These are phyloP conservation scores for Acestrorhynchus altus DNA, from an alignment of 2,797 vertebrate species.

Conservation along the genomic window DNA sequence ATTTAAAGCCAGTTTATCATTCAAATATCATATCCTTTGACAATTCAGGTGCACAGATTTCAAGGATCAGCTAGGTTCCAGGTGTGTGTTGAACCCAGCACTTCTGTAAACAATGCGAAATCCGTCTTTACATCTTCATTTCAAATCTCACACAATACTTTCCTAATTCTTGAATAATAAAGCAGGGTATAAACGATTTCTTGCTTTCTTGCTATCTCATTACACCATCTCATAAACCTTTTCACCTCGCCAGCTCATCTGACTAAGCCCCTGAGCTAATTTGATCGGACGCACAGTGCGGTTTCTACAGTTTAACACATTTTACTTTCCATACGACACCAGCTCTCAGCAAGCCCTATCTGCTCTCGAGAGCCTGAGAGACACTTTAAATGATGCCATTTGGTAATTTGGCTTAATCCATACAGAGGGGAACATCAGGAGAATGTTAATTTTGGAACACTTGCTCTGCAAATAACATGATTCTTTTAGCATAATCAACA, in stretches of 20 bases:
- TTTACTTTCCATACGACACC: conserved; percentile 32
- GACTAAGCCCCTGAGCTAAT: conserved; percentile 16
- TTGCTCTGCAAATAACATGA: conserved; percentile 22
- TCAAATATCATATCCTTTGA: no score
- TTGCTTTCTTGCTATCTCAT: conserved; percentile 23
- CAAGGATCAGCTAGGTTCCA: no score
- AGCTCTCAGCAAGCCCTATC: conserved; percentile 21
- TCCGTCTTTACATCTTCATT: not conserved
- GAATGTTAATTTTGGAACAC: conserved; percentile 33
- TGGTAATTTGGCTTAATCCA: conserved; percentile 14
- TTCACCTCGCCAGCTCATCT: not conserved
- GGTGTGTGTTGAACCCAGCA: no score
- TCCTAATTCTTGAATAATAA: conserved; percentile 22
- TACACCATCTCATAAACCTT: conserved; percentile 8
- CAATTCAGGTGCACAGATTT: no score
- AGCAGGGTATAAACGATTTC: not conserved
- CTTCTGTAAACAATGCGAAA: not conserved
- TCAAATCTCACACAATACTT: conserved; percentile 19
- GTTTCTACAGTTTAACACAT: conserved; percentile 16
- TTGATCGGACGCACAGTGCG: conserved; percentile 11
- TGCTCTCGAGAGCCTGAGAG: conserved; percentile 30
- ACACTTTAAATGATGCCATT: conserved; percentile 33
- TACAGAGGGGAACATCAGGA: not conserved
- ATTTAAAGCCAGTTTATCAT: no score
- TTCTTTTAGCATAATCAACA: conserved; percentile 32